These are phyloP conservation scores for Torymus tubicola DNA, from an alignment of 2,888 invertebrate species.

Conservation along the genomic window DNA sequence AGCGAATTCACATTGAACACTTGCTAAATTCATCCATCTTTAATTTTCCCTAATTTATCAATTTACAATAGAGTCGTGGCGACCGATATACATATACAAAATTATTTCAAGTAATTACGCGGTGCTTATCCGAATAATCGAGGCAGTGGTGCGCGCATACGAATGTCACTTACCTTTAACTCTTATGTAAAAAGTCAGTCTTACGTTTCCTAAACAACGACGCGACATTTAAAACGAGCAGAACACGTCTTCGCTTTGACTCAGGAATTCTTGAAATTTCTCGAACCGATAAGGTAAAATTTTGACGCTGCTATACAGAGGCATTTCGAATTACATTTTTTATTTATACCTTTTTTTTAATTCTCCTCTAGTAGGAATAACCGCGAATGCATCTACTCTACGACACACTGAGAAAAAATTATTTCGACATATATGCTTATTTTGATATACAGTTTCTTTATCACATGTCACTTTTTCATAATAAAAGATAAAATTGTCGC, in stretches of 20 bases:
- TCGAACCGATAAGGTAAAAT: conserved; percentile 41
- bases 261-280: conserved; percentile 54
- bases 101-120: conserved; percentile 50
- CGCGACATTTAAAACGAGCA: conserved; percentile 51
- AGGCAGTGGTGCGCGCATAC: conserved; percentile 57
- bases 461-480: neutral
- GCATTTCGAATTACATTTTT: conserved; percentile 33
- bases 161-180: conserved; percentile 56
- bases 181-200: conserved; percentile 72
- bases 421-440: conserved; percentile 17
- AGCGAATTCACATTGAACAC: conserved; percentile 6
- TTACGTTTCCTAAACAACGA: conserved; percentile 68
- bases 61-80: conserved; percentile 47
- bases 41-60: conserved; percentile 45
- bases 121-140: conserved; percentile 54
- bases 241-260: conserved; percentile 45
- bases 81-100: conserved; percentile 50
- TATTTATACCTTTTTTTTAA: conserved; percentile 8
- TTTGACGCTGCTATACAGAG: conserved; percentile 18
- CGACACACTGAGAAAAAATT: conserved; percentile 49
- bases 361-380: conserved; percentile 28
- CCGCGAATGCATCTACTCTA: conserved; percentile 26
- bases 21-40: conserved; percentile 27
- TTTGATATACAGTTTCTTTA: conserved; percentile 1
- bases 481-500: conserved; percentile 5